Percentiles rank a stretch among this genome's conserved stretches.
These are phyloP conservation scores for Lasioglossum marginatum DNA, from an alignment of 2,888 invertebrate species.

Conservation along the genomic window DNA sequence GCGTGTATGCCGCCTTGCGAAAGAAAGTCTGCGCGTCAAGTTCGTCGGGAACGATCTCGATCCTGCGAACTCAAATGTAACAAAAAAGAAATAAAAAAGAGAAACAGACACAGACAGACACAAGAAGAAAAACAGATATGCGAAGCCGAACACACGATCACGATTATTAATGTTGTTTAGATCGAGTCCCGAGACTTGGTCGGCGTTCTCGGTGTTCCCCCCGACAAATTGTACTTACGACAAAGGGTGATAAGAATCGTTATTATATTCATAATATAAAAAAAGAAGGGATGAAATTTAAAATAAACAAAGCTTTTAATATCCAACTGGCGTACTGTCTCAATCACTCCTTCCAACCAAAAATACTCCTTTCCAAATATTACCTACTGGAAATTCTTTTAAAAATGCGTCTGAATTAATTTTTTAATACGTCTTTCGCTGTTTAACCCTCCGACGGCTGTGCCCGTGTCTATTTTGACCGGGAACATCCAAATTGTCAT, in stretches of 20 bases:
- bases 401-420: too few species aligned
- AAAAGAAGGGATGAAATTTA: constrained; percentile 63
- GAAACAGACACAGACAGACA: not conserved
- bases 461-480: too few species aligned
- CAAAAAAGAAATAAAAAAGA: not conserved
- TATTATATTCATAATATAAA: constrained; percentile 73
- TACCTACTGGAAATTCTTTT: too few species aligned
- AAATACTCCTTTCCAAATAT: not conserved
- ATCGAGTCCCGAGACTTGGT: constrained; percentile 49
- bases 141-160: not conserved
- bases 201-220: constrained; percentile 56
- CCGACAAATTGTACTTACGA: constrained; percentile 71
- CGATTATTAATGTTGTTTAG: constrained; percentile 22
- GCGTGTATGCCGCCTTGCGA: not conserved
- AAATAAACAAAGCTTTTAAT: constrained; percentile 78
- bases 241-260: constrained; percentile 72
- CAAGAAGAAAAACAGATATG: not conserved
- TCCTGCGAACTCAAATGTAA: not conserved
- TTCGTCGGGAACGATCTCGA: constrained; percentile 19
- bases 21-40: constrained; percentile 35
- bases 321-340: constrained; percentile 49
- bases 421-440: too few species aligned
- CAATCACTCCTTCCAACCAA: too few species aligned
- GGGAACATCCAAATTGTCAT: too few species aligned
- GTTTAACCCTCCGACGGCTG: too few species aligned